Percentiles rank a stretch among this genome's conserved stretches.
phyloP scores from a whole-genome alignment of 2,797 vertebrate species.

The Parotocinclus haroldoi region DNA sequence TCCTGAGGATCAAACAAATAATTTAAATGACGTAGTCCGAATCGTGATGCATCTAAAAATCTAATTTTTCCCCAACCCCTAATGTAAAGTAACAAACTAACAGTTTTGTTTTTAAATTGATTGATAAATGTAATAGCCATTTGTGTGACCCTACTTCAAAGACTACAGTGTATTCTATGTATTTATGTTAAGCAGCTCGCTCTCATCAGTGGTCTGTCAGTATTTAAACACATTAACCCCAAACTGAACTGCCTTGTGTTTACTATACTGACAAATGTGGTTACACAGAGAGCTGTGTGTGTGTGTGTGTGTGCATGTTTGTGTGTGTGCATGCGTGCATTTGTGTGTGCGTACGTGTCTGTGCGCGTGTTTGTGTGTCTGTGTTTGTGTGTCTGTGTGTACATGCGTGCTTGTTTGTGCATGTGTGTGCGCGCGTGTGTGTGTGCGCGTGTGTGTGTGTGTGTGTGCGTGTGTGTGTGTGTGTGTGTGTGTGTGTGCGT shows the following conservation, averaged over 20 bases:
- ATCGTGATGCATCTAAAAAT: too few relatives aligned
- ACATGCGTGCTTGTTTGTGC: background rate
- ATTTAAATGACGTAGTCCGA: too few relatives aligned
- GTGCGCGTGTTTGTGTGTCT: too few relatives aligned
- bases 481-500: background rate
- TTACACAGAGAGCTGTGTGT: background rate
- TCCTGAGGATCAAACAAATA: too few relatives aligned
- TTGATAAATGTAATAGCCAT: too few relatives aligned
- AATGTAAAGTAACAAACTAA: too few relatives aligned
- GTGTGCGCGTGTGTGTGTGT: background rate
- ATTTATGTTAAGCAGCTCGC: background rate
- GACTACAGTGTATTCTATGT: too few relatives aligned
- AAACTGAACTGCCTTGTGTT: slow-evolving; percentile 1
- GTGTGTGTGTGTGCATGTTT: background rate
- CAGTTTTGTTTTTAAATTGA: too few relatives aligned
- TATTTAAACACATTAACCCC: background rate
- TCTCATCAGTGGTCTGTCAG: background rate
- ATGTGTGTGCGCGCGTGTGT: background rate
- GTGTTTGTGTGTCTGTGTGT: too few relatives aligned
- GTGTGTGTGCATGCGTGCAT: background rate
- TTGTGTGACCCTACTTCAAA: too few relatives aligned
- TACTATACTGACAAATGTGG: background rate
- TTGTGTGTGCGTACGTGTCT: too few relatives aligned
- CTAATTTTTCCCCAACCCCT: too few relatives aligned
- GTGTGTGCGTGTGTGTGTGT: background rate